Base-by-base conservation (phyloP, 1,140 invertebrate species). In the Caenorhabditis inopinata region DNA sequence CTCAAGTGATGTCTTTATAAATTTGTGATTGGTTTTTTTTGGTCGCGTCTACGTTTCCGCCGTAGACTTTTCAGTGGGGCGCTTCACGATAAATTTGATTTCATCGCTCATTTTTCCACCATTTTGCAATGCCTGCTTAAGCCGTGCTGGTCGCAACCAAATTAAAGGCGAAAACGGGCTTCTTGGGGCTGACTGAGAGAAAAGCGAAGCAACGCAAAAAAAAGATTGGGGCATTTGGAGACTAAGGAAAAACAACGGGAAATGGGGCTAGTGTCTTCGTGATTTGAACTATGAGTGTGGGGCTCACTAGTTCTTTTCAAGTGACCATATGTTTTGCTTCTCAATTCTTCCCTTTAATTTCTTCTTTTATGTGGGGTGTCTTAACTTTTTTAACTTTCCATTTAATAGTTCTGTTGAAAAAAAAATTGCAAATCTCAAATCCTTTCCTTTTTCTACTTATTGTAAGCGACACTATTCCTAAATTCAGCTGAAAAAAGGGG, bases 111-210 rank as follows among this genome's bases (percentile, higher is more conserved):
- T 51, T 51, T 51, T 25, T 51, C 27, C 51, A 38, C 58, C 58
- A 68, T 68, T 68, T 68, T 38, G 58, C 9, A 29, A 68, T 68
- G 58, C 58, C 38, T 68, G 58, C 38, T 68, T 68, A 68, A 68
- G 29, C 58, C 58, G 32, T 68, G 53, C 53, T 6, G 27, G 58
- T 68, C 32, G 32, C 58, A 68, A 68, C 58, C 58, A 25, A 68
- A 68, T 68, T 68, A 68, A 68, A 68, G 58, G 38, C 58, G 58
- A 38, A 42, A 42, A 35, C 58, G 58, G 32, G 11, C 58, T 68
- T 68, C 27, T 38, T 18, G 32, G 11, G 58, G 32, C 14, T 16
- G 12, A 14, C 16, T 16, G 7, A 29, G 38, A n/a, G 38, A 68
- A 68, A 68, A 68, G 38, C 58, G 58, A 68, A 68, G 58, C 58